A percentile compares a stretch with the other conserved stretches of the same genome.
phyloP scores from a whole-genome alignment of 53 echinoderm and acorn worm species.

The Hippasteria phrygiana region DNA sequence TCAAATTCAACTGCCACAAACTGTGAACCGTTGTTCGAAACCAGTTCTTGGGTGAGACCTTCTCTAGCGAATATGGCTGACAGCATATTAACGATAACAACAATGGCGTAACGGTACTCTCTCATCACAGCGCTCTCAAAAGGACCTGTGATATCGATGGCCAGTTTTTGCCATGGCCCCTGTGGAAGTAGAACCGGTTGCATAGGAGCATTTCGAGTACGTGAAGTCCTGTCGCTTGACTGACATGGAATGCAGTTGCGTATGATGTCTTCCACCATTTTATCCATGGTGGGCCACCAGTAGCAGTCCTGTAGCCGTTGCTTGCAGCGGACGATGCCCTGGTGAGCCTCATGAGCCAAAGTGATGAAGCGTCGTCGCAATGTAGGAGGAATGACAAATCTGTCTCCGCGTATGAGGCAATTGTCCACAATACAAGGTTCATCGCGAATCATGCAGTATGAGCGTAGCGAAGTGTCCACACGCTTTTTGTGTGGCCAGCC shows the following conservation, averaged over 20 bases:
- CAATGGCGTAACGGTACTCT: not conserved
- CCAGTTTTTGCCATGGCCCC: constrained; percentile 64
- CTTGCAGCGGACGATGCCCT: too few species aligned
- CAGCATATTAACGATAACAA: not conserved
- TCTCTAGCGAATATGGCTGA: constrained; percentile 27
- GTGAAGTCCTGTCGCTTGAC: not conserved
- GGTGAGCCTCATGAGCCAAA: constrained; percentile 66
- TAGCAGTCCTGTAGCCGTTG: constrained; percentile 60
- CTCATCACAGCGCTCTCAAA: not conserved
- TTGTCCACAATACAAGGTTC: constrained; percentile 49
- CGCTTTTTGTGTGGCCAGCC: constrained; percentile 50
- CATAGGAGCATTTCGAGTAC: constrained; percentile 24
- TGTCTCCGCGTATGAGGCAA: constrained; percentile 56
- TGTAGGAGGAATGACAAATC: constrained; percentile 41
- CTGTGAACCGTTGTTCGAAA: constrained; percentile 7
- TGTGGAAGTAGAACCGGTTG: constrained; percentile 51
- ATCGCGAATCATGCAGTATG: constrained; percentile 63
- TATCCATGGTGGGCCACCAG: constrained; percentile 72
- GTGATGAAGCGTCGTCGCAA: constrained; percentile 17
- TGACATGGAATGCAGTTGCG: constrained; percentile 57
- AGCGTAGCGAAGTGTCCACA: not conserved
- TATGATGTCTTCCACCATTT: constrained; percentile 55
- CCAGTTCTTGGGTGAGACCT: constrained; percentile 14
- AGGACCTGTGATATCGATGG: constrained; percentile 71
- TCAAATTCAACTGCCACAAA: not conserved